A percentile compares a stretch with the other conserved stretches of the same genome.
Evolutionary conservation across 2,797 vertebrate genomes (phyloP).

Genomic region (Microtus agrestis): DNA sequence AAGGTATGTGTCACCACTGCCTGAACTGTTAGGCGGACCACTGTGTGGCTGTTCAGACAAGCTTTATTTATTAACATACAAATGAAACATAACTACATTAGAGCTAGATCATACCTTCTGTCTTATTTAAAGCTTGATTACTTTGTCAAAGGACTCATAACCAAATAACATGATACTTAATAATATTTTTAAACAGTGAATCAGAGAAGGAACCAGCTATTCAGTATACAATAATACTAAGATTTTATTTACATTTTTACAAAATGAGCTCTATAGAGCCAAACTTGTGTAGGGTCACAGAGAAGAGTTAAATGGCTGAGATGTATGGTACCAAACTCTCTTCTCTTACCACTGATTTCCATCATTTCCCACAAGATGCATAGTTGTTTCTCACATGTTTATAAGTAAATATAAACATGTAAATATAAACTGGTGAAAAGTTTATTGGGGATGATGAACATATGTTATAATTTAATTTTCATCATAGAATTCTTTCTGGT

Average conservation of each 20-base stretch:
- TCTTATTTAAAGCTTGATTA: neutral
- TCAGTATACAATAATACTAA: neutral
- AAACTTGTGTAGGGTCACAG: neutral
- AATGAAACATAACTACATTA: neutral
- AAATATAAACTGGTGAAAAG: neutral
- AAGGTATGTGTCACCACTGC: too few relatives aligned
- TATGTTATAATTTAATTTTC: neutral
- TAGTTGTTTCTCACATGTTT: neutral
- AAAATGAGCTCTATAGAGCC: neutral
- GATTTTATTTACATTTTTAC: neutral
- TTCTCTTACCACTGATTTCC: neutral
- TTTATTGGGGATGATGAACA: neutral
- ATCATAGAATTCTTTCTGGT: neutral
- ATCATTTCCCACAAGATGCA: neutral
- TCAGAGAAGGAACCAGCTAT: neutral
- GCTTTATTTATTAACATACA: too few relatives aligned
- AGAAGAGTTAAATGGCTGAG: neutral
- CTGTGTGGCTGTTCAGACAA: too few relatives aligned
- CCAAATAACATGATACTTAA: neutral
- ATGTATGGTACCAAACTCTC: neutral
- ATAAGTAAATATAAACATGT: neutral
- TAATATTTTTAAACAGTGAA: neutral
- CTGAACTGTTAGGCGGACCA: too few relatives aligned
- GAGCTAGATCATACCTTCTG: neutral
- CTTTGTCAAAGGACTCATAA: neutral